Evolutionary conservation across 2,888 invertebrate species (phyloP).

Genomic region (Achlya flavicornis): DNA sequence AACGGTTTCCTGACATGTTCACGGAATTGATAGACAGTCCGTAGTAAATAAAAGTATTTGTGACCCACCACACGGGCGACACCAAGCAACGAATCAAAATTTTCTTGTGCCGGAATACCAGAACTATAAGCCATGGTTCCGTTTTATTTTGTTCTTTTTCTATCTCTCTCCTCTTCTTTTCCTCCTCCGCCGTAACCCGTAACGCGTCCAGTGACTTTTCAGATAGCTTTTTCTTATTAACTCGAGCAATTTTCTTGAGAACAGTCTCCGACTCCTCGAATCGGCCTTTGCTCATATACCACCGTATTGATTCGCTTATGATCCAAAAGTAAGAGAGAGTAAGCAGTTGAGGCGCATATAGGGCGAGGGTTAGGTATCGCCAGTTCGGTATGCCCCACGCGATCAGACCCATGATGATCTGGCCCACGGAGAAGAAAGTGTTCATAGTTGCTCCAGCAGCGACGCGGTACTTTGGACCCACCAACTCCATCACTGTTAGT

Average conservation of each 20-base stretch:
- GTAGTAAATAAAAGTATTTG: constrained; percentile 86
- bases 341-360: constrained; percentile 87
- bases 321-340: constrained; percentile 87
- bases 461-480: constrained; percentile 88
- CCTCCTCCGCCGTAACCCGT: constrained; percentile 47
- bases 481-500: constrained; percentile 86
- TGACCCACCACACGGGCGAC: constrained; percentile 85
- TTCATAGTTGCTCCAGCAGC: constrained; percentile 87
- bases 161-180: constrained; percentile 33
- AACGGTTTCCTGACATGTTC: constrained; percentile 85
- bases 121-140: constrained; percentile 57
- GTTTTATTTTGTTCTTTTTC: constrained; percentile 26
- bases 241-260: constrained; percentile 83
- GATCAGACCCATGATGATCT: constrained; percentile 85
- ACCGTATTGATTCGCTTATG: constrained; percentile 88
- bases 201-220: constrained; percentile 54
- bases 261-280: constrained; percentile 85
- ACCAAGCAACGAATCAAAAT: constrained; percentile 49
- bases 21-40: constrained; percentile 87
- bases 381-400: constrained; percentile 88
- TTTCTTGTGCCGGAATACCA: constrained; percentile 51
- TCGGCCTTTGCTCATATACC: constrained; percentile 88
- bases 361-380: constrained; percentile 85
- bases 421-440: constrained; percentile 88
- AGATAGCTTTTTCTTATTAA: constrained; percentile 75